Evolutionary conservation across 2,113 vertebrate genomes (phyloP), one percentile per base, ranked within the genome.

Genomic region (Ictalurus punctatus): DNA sequence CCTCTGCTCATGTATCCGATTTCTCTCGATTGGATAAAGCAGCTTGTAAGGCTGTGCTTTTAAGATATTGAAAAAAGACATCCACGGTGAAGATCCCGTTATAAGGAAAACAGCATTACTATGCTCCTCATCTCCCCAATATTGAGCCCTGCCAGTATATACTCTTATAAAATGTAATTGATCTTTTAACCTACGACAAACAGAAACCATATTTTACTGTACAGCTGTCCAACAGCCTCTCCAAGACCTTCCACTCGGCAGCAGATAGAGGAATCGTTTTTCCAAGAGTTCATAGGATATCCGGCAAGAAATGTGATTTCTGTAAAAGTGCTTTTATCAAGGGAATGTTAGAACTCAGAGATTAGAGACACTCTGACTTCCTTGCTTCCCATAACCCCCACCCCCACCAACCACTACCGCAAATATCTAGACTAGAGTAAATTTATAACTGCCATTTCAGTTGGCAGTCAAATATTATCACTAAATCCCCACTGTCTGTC

Each of bases 381-480:
- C 59, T 82, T 40, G 56, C 65, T 56, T 61, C 65, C 86, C 54
- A 87, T 52, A 44, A 23, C 84, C 78, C 23, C 79, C 30, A 89
- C 44, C 88, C 40, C 89, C 93, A 87, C 21, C 84, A 86, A 88
- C 90, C 90, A 88, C 95, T 94, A 92, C 93, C 93, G 93, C 95
- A 95, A 95, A 95, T 93, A 91, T 91, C 92, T 91, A 92, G 95
- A 93, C 92, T 90, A 91, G 93, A 95, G 94, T 96, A 94, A 95
- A 95, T 95, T 93, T 95, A 95, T 95, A 96, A 95, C 95, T 94
- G 95, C 93, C 94, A 95, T 95, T 96, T 95, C 93, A 93, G 93
- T 93, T 95, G 94, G 94, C 97, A 96, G 93, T 95, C 96, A 94
- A 94, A 93, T 89, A 80, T 93, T 95, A 95, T 95, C 95, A 94